Conservation (phyloP, 2,888 invertebrate species). For the Sphaeridia pumilis region DNA sequence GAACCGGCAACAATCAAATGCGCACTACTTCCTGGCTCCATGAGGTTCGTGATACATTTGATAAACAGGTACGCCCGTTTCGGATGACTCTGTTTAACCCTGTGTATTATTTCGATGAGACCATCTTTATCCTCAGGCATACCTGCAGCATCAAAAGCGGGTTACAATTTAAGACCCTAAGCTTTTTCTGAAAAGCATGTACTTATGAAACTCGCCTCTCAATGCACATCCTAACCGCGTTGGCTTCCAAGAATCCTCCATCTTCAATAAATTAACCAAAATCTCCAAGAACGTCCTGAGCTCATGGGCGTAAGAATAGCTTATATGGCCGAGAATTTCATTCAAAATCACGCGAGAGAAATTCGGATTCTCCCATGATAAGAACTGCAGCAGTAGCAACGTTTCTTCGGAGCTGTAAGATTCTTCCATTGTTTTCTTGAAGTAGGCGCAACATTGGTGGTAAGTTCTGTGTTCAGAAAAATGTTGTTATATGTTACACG, state of each 20-base stretch:
- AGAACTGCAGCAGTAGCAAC: slow-evolving; percentile 75
- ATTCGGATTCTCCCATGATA: slow-evolving; percentile 93
- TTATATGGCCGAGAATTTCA: slow-evolving; percentile 81
- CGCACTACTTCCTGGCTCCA: slow-evolving; percentile 71
- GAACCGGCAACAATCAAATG: slow-evolving; percentile 65
- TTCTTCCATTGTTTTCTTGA: slow-evolving; percentile 92
- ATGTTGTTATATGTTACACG: too few relatives aligned
- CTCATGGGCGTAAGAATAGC: slow-evolving; percentile 83
- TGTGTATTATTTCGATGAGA: slow-evolving; percentile 79
- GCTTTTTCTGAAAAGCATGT: neutral
- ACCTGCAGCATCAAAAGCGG: slow-evolving; percentile 42
- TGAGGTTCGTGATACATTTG: slow-evolving; percentile 83
- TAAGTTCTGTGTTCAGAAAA: too few relatives aligned
- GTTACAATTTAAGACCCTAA: slow-evolving; percentile 14
- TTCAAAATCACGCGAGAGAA: slow-evolving; percentile 80
- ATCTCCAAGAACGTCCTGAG: slow-evolving; percentile 84
- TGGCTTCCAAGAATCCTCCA: slow-evolving; percentile 94
- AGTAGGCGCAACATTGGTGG: slow-evolving; percentile 50
- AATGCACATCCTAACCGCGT: slow-evolving; percentile 87
- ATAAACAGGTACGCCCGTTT: slow-evolving; percentile 95
- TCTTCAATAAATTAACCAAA: slow-evolving; percentile 67
- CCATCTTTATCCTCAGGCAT: slow-evolving; percentile 79
- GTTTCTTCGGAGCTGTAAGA: slow-evolving; percentile 85
- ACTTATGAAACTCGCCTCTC: slow-evolving; percentile 51
- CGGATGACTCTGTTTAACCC: slow-evolving; percentile 88